Evolutionary conservation across 2,888 invertebrate genomes (phyloP).

Genomic region (Villa cingulata): DNA sequence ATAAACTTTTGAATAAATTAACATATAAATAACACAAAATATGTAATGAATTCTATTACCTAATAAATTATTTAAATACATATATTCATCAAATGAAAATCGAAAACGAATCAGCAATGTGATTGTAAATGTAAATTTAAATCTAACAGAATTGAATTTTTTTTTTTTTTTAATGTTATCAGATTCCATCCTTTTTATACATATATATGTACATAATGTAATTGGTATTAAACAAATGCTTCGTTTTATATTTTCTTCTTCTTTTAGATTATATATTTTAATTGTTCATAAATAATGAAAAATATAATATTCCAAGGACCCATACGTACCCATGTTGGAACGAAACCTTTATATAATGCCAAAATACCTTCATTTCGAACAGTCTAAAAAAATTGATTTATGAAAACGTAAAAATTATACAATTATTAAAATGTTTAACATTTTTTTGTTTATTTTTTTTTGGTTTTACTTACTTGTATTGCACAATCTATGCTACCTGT

Average conservation of each 20-base stretch:
- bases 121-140: no score
- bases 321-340: constrained; percentile 91
- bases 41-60: no score
- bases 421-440: not conserved
- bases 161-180: not conserved
- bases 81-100: no score
- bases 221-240: not conserved
- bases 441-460: no score
- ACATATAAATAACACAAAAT: no score
- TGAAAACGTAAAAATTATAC: not conserved
- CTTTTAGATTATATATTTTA: constrained; percentile 56
- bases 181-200: not conserved
- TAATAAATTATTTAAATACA: no score
- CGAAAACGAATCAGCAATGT: not conserved
- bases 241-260: no score
- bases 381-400: constrained; percentile 44
- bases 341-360: constrained; percentile 88
- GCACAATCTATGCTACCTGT: constrained; percentile 72
- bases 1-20: no score
- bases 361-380: constrained; percentile 72
- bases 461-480: constrained; percentile 44
- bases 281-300: constrained; percentile 85
- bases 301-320: constrained; percentile 97
- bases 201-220: not conserved
- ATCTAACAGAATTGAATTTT: not conserved